phyloP scores from a whole-genome alignment of 2,888 invertebrate genomes.

The Ganaspis brasiliensis region DNA sequence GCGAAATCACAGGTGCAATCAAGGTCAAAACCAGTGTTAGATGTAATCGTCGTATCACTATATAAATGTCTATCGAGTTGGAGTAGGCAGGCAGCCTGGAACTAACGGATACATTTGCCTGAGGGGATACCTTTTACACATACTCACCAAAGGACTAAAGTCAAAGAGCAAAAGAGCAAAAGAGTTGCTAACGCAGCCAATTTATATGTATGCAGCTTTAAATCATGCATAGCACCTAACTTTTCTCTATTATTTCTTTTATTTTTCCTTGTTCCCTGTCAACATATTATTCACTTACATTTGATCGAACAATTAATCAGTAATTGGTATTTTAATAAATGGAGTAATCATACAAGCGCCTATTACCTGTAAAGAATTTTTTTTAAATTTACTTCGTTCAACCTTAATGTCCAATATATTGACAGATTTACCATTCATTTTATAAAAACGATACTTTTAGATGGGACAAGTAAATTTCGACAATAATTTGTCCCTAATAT shows the following conservation, averaged over 20 bases:
- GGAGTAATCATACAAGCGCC: too few relatives aligned
- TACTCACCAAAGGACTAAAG: not conserved
- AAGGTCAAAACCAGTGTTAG: constrained; percentile 25
- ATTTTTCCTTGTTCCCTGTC: too few relatives aligned
- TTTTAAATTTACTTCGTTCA: too few relatives aligned
- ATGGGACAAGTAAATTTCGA: too few relatives aligned
- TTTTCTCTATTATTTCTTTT: not conserved
- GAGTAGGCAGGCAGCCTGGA: constrained; percentile 60
- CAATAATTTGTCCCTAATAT: too few relatives aligned
- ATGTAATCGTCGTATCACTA: constrained; percentile 8
- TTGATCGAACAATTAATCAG: too few relatives aligned
- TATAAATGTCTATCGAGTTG: constrained; percentile 55
- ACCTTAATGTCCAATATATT: too few relatives aligned
- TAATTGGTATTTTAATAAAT: too few relatives aligned
- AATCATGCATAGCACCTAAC: not conserved
- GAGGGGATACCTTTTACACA: constrained; percentile 63
- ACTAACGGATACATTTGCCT: constrained; percentile 68
- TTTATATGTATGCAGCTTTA: not conserved
- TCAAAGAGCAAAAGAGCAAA: not conserved
- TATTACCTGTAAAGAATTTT: too few relatives aligned
- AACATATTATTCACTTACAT: too few relatives aligned
- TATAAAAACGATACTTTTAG: too few relatives aligned
- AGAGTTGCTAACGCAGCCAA: not conserved
- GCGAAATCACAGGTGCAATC: not conserved
- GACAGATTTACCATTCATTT: too few relatives aligned